These are phyloP conservation scores for Mallateleia sp. DNA, from an alignment of 2,888 invertebrate species.

Conservation along the genomic window DNA sequence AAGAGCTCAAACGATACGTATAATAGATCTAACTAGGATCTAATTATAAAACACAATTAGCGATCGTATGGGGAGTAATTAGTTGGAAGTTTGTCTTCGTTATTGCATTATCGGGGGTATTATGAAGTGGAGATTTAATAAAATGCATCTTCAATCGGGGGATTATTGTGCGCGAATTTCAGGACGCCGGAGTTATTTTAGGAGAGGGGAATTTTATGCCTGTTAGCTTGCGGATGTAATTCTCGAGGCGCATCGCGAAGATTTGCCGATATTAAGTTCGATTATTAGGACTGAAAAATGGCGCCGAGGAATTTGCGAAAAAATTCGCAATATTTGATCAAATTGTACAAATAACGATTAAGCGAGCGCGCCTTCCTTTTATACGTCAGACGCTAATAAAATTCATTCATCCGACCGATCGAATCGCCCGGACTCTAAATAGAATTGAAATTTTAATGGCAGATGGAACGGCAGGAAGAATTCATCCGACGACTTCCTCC, in stretches of 20 bases:
- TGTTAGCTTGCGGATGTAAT: conserved; percentile 27
- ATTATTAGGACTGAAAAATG: conserved; percentile 43
- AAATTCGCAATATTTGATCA: conserved; percentile 27
- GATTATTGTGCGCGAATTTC: conserved; percentile 51
- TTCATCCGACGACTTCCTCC: not conserved
- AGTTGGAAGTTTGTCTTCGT: conserved; percentile 56
- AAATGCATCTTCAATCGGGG: conserved; percentile 54
- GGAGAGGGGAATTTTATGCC: conserved; percentile 36
- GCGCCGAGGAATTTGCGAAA: not conserved
- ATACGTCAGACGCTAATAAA: not conserved
- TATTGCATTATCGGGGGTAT: conserved; percentile 47
- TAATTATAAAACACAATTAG: conserved; percentile 57
- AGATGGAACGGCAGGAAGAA: not conserved
- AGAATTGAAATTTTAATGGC: conserved; percentile 5
- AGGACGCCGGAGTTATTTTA: conserved; percentile 33
- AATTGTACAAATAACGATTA: not conserved
- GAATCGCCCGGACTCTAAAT: not conserved
- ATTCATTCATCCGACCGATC: not conserved
- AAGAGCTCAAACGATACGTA: not conserved
- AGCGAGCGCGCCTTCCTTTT: not conserved
- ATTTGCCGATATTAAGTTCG: conserved; percentile 44
- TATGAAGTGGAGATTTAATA: conserved; percentile 58
- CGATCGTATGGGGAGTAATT: conserved; percentile 51
- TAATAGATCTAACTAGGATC: conserved; percentile 21
- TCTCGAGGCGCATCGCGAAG: not conserved